Percentiles rank a stretch among this genome's conserved stretches.
These are phyloP conservation scores for Deroplatys truncata DNA, from an alignment of 2,888 invertebrate species.

Conservation along the genomic window DNA sequence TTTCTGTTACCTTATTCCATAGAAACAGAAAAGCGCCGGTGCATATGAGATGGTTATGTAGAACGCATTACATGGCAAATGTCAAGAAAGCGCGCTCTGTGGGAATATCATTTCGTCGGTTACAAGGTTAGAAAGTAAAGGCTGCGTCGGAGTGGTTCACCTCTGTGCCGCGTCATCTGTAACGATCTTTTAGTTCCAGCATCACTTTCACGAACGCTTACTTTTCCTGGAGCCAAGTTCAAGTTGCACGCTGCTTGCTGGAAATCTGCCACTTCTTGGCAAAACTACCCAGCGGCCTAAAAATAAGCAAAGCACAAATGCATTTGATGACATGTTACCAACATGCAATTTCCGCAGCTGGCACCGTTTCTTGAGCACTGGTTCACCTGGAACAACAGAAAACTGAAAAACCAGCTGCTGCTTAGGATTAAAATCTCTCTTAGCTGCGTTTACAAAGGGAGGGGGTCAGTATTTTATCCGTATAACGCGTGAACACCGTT, in stretches of 20 bases:
- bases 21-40: too few species aligned
- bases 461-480: too few species aligned
- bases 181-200: neutral
- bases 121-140: neutral
- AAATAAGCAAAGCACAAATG: neutral
- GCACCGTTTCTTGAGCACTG: too few species aligned
- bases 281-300: neutral
- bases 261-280: neutral
- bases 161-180: neutral
- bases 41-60: too few species aligned
- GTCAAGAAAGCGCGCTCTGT: neutral
- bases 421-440: too few species aligned
- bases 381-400: too few species aligned
- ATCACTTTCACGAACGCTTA: neutral
- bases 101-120: neutral
- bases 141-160: neutral
- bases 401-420: too few species aligned
- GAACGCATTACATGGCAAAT: neutral
- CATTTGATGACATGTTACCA: neutral
- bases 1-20: too few species aligned
- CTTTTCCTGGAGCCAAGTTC: neutral
- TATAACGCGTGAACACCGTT: too few species aligned
- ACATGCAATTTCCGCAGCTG: too few species aligned
- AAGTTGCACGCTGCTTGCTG: neutral
- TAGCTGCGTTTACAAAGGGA: too few species aligned